Base-by-base conservation (phyloP, 2,888 invertebrate genomes). In the Ommatoiulus sabulosus region DNA sequence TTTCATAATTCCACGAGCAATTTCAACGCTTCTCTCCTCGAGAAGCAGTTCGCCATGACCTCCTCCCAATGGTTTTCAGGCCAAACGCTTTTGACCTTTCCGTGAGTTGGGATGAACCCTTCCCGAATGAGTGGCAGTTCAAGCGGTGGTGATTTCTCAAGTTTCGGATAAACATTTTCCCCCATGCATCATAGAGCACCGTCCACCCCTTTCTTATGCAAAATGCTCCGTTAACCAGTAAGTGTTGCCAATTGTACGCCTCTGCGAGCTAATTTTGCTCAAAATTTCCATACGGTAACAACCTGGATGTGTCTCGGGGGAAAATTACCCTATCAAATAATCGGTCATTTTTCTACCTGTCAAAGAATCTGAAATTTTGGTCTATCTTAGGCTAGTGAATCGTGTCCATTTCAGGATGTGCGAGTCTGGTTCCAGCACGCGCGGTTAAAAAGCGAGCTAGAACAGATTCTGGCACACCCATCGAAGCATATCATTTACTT, bases 41-140 rank as follows among this genome's bases (percentile, higher is more conserved):
- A 63, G n/a, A 20, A 63, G 63, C 3, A n/a, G 63, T 17, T 63
- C 63, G 20, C 63, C 63, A 63, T 63, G 63, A 6, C 63, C 63
- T 63, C n/a, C 63, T 63, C 52, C 52, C 20, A n/a, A 63, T 20
- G 63, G 63, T 20, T 63, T 63, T 63, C 63, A 63, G 63, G 20
- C 17, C 63, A 20, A 63, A 63, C n/a, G 63, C 20, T 63, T n/a
- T 63, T 63, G 63, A 63, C 63, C 63, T 17, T n/a, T 63, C 63
- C 63, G n/a, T 63, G 63, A 63, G 63, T 63, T 63, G 17, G 63
- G n/a, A 20, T 63, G 63, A 63, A 63, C 63, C 20, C 63, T 20
- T 20, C n/a, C 63, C n/a, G 63, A 63, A 63, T 63, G 63, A 63
- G 63, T 63, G 63, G 63, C 63, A 63, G 63, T 63, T 63, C 17